These are phyloP conservation scores for Diabrotica virgifera DNA, from an alignment of 1,140 invertebrate genomes.

Conservation along the genomic window DNA sequence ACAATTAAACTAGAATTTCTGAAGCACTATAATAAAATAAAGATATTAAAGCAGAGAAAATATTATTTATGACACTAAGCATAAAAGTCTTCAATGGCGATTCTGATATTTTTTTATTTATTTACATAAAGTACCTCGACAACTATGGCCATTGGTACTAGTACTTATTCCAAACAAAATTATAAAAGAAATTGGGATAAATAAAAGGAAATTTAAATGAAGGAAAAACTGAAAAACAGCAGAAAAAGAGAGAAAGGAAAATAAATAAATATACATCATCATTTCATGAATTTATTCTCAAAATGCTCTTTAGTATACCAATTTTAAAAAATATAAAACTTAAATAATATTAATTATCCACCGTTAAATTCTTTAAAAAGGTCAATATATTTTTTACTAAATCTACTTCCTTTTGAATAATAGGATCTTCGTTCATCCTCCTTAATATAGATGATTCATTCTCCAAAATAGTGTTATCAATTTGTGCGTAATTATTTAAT, in stretches of 20 bases:
- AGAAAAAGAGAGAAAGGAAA: background rate
- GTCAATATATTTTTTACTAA: constrained; percentile 22
- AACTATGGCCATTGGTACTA: too few species aligned
- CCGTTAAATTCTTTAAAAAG: constrained; percentile 15
- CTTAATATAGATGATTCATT: constrained; percentile 28
- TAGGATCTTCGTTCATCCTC: constrained; percentile 23
- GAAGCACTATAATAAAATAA: too few species aligned
- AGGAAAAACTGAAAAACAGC: background rate
- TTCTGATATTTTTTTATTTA: too few species aligned
- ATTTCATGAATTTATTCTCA: background rate
- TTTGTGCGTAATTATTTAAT: constrained; percentile 25
- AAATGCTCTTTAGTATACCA: background rate
- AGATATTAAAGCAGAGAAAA: too few species aligned
- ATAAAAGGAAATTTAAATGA: too few species aligned
- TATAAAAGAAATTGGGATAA: too few species aligned
- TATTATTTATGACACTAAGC: too few species aligned
- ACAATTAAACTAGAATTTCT: too few species aligned
- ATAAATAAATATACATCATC: background rate
- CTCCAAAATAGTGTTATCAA: constrained; percentile 26
- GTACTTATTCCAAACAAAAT: too few species aligned
- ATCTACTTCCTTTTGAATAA: constrained; percentile 25
- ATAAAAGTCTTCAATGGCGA: too few species aligned
- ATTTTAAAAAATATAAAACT: constrained; percentile 3
- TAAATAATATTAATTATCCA: constrained; percentile 5
- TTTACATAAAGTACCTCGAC: too few species aligned